These are phyloP conservation scores for Cyprinella venusta DNA, from an alignment of 2,797 vertebrate genomes.

Conservation along the genomic window DNA sequence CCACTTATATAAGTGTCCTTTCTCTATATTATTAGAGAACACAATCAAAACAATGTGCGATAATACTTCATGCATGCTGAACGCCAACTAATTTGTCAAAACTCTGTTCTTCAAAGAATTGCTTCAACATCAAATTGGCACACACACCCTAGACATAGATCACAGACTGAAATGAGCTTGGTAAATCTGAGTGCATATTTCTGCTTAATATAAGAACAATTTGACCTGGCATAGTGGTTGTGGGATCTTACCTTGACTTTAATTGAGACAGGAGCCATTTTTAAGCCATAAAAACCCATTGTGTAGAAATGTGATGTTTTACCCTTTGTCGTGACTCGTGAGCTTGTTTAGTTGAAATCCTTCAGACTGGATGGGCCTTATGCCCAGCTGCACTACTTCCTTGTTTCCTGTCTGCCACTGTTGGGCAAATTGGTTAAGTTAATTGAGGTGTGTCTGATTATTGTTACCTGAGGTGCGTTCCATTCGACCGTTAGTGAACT, in stretches of 20 bases:
- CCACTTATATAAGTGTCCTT: conserved; percentile 46
- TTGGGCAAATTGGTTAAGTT: too few relatives aligned
- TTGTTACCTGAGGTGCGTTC: too few relatives aligned
- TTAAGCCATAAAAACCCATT: too few relatives aligned
- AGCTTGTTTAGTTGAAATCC: neutral
- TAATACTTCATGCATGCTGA: neutral
- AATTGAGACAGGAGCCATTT: neutral
- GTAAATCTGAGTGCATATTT: neutral
- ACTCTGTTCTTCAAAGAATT: neutral
- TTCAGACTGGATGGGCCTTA: too few relatives aligned
- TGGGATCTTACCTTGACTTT: conserved; percentile 15
- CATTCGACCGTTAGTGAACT: too few relatives aligned
- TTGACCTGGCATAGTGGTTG: neutral
- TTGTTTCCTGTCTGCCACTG: too few relatives aligned
- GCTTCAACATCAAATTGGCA: neutral
- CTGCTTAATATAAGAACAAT: neutral
- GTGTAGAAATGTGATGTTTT: neutral
- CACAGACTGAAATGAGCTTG: conserved; percentile 1
- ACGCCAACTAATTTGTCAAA: neutral
- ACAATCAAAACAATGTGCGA: conserved; percentile 28
- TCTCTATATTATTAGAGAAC: neutral
- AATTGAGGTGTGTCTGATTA: too few relatives aligned
- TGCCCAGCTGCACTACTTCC: too few relatives aligned
- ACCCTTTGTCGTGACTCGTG: neutral
- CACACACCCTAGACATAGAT: neutral